Conservation (phyloP, 2,797 vertebrate species). For the Rhincodon typus region DNA sequence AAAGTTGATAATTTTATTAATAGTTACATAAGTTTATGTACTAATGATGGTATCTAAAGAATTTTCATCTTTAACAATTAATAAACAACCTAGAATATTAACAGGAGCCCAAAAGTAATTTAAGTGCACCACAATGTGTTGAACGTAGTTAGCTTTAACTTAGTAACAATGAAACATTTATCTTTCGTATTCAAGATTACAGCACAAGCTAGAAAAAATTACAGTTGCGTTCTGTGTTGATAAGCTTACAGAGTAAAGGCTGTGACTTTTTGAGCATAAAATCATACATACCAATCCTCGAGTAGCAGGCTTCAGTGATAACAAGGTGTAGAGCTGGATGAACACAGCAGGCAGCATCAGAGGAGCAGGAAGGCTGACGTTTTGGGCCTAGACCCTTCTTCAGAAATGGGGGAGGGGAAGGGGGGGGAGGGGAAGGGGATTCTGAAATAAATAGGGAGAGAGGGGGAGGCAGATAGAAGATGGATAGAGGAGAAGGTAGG, state of each 20-base stretch:
- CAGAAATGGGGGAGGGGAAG: too few species aligned
- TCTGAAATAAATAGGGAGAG: too few species aligned
- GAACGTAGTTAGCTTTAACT: background rate
- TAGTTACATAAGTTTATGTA: background rate
- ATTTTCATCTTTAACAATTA: background rate
- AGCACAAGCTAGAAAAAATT: background rate
- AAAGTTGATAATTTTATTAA: background rate
- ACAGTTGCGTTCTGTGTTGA: background rate
- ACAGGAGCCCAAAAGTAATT: background rate
- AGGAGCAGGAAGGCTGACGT: too few species aligned
- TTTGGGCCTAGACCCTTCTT: too few species aligned
- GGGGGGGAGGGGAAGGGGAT: too few species aligned
- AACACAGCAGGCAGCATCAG: too few species aligned
- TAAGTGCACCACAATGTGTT: background rate
- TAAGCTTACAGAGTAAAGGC: background rate
- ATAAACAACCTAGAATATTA: background rate
- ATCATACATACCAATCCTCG: background rate
- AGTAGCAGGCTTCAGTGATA: background rate
- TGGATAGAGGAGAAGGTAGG: too few species aligned
- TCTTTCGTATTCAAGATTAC: background rate
- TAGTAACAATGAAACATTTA: background rate
- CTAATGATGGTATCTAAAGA: background rate
- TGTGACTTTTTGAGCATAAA: background rate
- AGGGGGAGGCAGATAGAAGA: too few species aligned
- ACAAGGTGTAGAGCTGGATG: too few species aligned